Conservation (phyloP, 1,140 invertebrate species). For the Ladona fulva region DNA sequence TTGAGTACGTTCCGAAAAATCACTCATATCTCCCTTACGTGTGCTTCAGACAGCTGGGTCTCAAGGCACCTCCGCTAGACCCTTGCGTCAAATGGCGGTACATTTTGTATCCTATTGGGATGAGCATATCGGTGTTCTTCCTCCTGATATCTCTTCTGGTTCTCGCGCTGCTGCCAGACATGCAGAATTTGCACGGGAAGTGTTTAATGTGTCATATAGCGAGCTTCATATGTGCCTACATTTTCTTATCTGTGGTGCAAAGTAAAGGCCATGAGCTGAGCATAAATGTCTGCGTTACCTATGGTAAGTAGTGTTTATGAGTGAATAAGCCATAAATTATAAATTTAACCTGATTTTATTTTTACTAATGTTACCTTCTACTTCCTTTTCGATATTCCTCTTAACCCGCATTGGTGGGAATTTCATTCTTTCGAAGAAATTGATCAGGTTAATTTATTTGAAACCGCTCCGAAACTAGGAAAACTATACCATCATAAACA, state of each 20-base stretch:
- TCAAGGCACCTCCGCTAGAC: neutral
- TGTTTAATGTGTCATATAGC: constrained; percentile 39
- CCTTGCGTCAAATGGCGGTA: neutral
- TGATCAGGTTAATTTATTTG: no score
- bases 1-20: neutral
- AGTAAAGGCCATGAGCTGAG: constrained; percentile 31
- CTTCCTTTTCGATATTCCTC: no score
- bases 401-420: no score
- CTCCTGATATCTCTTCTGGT: constrained; percentile 41
- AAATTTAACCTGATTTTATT: no score
- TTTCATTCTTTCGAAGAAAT: no score
- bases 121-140: constrained; percentile 42
- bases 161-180: constrained; percentile 38
- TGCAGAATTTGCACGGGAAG: constrained; percentile 40
- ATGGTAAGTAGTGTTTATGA: constrained; percentile 33
- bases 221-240: constrained; percentile 38
- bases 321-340: no score
- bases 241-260: constrained; percentile 37
- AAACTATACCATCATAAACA: no score
- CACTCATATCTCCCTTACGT: neutral
- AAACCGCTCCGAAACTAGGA: no score
- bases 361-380: no score
- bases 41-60: constrained; percentile 10
- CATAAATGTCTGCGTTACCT: constrained; percentile 32
- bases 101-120: constrained; percentile 26